Conservation (phyloP, 1,140 invertebrate genomes). For the Drosophila tsacasi region DNA sequence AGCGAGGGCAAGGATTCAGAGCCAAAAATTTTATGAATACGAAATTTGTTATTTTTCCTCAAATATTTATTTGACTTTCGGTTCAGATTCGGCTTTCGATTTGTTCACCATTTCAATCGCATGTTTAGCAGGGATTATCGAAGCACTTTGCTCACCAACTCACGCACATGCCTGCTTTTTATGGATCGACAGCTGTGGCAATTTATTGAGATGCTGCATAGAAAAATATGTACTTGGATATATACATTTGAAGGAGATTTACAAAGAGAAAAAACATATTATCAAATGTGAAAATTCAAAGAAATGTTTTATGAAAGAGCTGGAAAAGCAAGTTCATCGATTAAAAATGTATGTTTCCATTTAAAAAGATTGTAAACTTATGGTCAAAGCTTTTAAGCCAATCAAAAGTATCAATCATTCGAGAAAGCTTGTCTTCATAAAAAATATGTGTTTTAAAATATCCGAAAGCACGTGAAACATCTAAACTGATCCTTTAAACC, state of each 20-base stretch:
- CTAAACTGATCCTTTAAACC: neutral
- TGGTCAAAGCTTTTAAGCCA: too few species aligned
- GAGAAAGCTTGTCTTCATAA: too few species aligned
- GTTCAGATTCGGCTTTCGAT: slow-evolving; percentile 12
- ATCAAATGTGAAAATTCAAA: neutral
- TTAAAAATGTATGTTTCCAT: too few species aligned
- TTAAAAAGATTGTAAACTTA: too few species aligned
- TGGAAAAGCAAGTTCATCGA: neutral
- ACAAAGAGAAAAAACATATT: neutral
- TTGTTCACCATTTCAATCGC: slow-evolving; percentile 39
- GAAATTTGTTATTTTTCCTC: slow-evolving; percentile 23
- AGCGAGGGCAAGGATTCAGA: neutral
- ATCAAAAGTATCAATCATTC: too few species aligned
- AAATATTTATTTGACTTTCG: slow-evolving; percentile 29
- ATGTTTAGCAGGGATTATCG: slow-evolving; percentile 60
- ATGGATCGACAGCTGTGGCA: slow-evolving; percentile 11
- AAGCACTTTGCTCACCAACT: slow-evolving; percentile 42
- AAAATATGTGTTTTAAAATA: too few species aligned
- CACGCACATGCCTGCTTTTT: slow-evolving; percentile 6
- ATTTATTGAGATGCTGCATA: slow-evolving; percentile 6
- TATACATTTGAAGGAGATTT: neutral
- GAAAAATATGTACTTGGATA: neutral
- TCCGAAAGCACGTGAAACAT: neutral
- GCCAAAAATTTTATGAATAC: slow-evolving; percentile 31
- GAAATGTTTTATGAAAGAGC: neutral